A percentile compares a stretch with the other conserved stretches of the same genome.
phyloP scores from a whole-genome alignment of 2,113 vertebrate species.

The Synodontis membranacea region DNA sequence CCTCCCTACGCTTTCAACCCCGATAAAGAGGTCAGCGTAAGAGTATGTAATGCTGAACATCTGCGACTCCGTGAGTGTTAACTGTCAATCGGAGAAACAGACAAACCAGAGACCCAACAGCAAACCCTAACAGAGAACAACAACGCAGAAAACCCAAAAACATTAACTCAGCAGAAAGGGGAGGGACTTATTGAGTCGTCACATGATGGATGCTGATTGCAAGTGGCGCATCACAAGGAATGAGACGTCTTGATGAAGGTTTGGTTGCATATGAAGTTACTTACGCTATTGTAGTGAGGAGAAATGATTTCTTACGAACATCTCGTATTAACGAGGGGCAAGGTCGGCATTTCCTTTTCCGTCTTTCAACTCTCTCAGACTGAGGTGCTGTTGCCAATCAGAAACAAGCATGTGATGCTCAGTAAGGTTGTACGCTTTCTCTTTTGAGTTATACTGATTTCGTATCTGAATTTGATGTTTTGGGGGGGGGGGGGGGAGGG shows the following conservation, averaged over 20 bases:
- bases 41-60: neutral
- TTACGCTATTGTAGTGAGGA: neutral
- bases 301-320: neutral
- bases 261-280: neutral
- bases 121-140: neutral
- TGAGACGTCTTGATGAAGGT: neutral
- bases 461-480: neutral
- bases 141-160: neutral
- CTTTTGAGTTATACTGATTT: neutral
- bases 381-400: neutral
- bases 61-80: neutral
- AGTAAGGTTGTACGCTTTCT: neutral
- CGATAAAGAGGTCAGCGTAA: neutral
- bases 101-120: neutral
- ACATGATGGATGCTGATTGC: neutral
- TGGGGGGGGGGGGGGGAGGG: too few relatives aligned
- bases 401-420: neutral
- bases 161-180: neutral
- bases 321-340: neutral
- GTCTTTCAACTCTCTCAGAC: neutral
- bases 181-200: neutral
- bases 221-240: neutral
- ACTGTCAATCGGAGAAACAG: neutral
- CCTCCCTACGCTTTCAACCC: conserved; percentile 16
- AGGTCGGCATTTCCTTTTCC: neutral